These are phyloP conservation scores for Melanotaenia nigrans DNA, from an alignment of 2,797 vertebrate species.

Conservation along the genomic window DNA sequence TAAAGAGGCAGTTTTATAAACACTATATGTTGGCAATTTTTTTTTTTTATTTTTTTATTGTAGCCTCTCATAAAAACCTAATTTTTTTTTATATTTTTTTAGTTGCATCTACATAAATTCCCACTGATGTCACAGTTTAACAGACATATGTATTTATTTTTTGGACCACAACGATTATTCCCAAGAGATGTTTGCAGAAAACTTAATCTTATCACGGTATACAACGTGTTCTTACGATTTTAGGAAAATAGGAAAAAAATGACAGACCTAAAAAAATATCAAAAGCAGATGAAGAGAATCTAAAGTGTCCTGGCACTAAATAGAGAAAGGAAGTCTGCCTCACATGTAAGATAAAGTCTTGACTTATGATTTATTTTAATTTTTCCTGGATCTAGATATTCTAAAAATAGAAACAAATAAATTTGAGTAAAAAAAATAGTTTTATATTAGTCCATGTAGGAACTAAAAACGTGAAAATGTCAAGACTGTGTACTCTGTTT, in stretches of 20 bases:
- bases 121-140: neutral
- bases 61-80: neutral
- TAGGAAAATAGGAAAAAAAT: neutral
- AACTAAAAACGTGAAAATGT: neutral
- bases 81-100: neutral
- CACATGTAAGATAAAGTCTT: neutral
- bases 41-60: too few species aligned
- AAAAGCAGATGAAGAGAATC: too few species aligned
- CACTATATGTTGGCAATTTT: neutral
- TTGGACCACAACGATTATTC: neutral
- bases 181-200: neutral
- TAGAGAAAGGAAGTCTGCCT: neutral
- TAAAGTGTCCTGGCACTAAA: neutral
- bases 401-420: neutral
- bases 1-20: neutral
- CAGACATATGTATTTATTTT: neutral
- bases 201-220: neutral
- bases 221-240: too few species aligned
- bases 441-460: too few species aligned
- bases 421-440: too few species aligned
- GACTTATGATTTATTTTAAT: neutral
- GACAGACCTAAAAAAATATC: too few species aligned
- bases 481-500: too few species aligned
- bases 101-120: neutral
- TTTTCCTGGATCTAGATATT: neutral